phyloP scores from a whole-genome alignment of 2,888 invertebrate species.

The Carpatolechia fugitivella region DNA sequence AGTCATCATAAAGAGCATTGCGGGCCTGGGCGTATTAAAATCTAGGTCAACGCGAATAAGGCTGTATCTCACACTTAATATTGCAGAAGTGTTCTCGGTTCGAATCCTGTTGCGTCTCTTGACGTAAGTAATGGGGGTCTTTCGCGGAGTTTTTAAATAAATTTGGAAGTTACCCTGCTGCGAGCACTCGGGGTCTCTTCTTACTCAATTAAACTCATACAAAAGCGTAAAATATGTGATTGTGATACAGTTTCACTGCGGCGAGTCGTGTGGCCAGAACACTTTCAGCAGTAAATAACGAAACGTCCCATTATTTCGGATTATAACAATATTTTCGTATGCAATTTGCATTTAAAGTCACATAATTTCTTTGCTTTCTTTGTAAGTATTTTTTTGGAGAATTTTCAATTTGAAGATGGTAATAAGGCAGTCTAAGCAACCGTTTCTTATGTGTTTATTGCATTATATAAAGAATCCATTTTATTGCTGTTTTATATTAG shows the following conservation, averaged over 20 bases:
- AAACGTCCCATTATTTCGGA: slow-evolving; percentile 68
- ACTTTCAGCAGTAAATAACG: slow-evolving; percentile 64
- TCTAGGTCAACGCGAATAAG: slow-evolving; percentile 71
- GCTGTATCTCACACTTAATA: slow-evolving; percentile 75
- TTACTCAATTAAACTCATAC: slow-evolving; percentile 74
- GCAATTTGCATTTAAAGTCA: slow-evolving; percentile 50
- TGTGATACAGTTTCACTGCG: slow-evolving; percentile 66
- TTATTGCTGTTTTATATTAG: neutral
- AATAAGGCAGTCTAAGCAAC: slow-evolving; percentile 13
- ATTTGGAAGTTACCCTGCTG: slow-evolving; percentile 74
- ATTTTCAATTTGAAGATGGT: slow-evolving; percentile 18
- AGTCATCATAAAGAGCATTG: slow-evolving; percentile 74
- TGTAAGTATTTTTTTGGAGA: slow-evolving; percentile 28
- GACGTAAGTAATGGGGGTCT: slow-evolving; percentile 72
- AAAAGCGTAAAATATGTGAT: slow-evolving; percentile 74
- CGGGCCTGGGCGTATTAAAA: slow-evolving; percentile 52
- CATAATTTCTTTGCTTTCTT: slow-evolving; percentile 34
- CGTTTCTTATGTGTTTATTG: neutral
- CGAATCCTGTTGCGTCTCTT: slow-evolving; percentile 57
- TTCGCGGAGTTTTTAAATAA: slow-evolving; percentile 65
- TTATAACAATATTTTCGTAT: slow-evolving; percentile 67
- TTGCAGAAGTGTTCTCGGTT: slow-evolving; percentile 57
- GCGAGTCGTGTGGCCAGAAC: slow-evolving; percentile 42
- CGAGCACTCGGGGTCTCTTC: slow-evolving; percentile 59
- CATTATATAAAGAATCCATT: neutral